phyloP scores from a whole-genome alignment of 2,888 invertebrate genomes.

The Tipula helvola region DNA sequence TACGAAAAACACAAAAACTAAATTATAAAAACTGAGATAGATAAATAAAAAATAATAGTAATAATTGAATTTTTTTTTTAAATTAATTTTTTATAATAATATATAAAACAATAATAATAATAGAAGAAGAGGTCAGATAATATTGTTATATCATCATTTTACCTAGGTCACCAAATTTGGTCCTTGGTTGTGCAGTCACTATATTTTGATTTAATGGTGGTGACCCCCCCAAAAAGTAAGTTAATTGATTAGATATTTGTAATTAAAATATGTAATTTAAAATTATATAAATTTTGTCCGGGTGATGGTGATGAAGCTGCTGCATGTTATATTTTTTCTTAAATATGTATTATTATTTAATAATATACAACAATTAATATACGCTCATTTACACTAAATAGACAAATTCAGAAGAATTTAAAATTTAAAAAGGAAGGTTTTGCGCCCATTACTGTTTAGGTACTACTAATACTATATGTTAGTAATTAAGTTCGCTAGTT shows the following conservation, averaged over 20 bases:
- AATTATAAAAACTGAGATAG: not conserved
- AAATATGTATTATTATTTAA: not conserved
- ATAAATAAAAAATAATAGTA: not conserved
- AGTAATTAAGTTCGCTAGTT: too few species aligned
- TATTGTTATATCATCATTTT: constrained; percentile 30
- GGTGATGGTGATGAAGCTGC: not conserved
- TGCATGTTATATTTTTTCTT: not conserved
- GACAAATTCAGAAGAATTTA: not conserved
- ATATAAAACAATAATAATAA: not conserved
- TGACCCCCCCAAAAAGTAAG: constrained; percentile 8
- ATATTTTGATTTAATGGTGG: constrained; percentile 17
- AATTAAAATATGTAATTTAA: not conserved
- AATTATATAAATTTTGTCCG: not conserved
- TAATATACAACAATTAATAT: not conserved
- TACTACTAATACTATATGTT: too few species aligned
- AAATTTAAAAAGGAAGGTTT: too few species aligned
- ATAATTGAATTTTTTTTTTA: not conserved
- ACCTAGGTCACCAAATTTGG: constrained; percentile 57
- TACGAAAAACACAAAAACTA: not conserved
- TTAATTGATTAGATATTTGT: constrained; percentile 5
- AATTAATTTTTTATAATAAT: not conserved
- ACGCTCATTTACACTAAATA: not conserved
- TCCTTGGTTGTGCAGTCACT: constrained; percentile 60
- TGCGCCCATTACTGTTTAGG: too few species aligned
- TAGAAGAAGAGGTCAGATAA: constrained; percentile 10